Evolutionary conservation across 2,888 invertebrate genomes (phyloP), one percentile per base, ranked within the genome.

Genomic region (Morpho achilles): DNA sequence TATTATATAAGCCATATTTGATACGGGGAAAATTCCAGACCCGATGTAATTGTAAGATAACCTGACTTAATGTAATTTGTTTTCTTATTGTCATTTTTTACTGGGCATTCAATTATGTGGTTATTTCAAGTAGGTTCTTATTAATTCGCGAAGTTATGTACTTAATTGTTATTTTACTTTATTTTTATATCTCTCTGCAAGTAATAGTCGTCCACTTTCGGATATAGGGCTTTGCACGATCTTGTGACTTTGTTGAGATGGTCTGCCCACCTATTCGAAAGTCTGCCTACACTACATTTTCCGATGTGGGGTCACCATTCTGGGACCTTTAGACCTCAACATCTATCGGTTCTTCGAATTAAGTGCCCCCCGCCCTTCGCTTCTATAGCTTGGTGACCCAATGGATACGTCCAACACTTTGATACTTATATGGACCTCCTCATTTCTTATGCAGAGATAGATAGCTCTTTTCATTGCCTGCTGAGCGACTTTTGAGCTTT

Each of bases 41-140:
- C 10, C 44, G 44, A 51, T 32, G 44, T 44, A 51, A 51, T 51
- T 51, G 23, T 43, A 23, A 43, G 23, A 23, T 51, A 43, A 51
- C 51, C 42, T 51, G 43, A 51, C 51, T 22, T n/a, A 23, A 23
- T n/a, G 51, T 51, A 51, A 51, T 51, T 51, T 32, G 32, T 51
- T 44, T 51, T 44, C 23, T 32, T 7, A 32, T 9, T 51, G 43
- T 51, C 44, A 51, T 51, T 42, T 50, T 50, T 41, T 42, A 50
- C 22, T 41, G 42, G 32, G 0, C 22, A 5, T 32, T 48, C n/a
- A 32, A 48, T 48, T 48, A 48, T 48, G 32, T 32, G 32, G 32
- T 32, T 32, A 32, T 32, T 32, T 32, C 3, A 32, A 32, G 32
- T 32, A 32, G 32, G 32, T 32, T 32, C 16, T 32, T 32, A 32